Evolutionary conservation across 2,113 vertebrate species (phyloP).

Genomic region (Nycticorax nycticorax): DNA sequence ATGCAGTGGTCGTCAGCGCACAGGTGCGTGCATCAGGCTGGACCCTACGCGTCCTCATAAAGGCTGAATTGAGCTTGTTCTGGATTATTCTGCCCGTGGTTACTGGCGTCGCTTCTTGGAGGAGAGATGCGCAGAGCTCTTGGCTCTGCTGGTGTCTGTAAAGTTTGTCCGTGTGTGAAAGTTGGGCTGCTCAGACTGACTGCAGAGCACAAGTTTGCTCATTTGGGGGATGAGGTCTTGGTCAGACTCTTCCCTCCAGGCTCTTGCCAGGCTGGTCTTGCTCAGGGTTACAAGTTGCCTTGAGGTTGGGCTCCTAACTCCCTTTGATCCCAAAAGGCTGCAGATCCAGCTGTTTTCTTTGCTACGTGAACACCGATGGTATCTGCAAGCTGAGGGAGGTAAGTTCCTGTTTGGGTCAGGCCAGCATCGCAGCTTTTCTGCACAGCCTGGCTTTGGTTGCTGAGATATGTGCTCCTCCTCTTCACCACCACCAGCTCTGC

Average conservation of each 20-base stretch:
- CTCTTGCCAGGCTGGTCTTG: neutral
- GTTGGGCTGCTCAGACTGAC: no score
- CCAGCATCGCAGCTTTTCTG: neutral
- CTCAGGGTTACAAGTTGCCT: neutral
- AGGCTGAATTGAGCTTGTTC: neutral
- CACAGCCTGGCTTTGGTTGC: neutral
- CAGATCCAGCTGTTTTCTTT: neutral
- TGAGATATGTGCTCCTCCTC: neutral
- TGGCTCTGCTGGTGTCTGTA: neutral
- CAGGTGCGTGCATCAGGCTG: neutral
- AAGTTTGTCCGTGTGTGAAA: neutral
- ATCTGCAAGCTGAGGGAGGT: neutral
- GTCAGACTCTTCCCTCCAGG: neutral
- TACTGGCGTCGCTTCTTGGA: neutral
- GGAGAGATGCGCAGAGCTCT: neutral
- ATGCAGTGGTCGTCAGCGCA: neutral
- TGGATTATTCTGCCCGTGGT: rapidly evolving
- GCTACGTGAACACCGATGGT: rapidly evolving
- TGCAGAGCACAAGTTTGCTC: neutral
- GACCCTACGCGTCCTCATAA: rapidly evolving
- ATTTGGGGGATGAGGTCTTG: neutral
- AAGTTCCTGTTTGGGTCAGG: neutral
- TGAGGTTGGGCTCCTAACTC: neutral
- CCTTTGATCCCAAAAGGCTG: neutral
- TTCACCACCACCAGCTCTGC: neutral